Evolutionary conservation across 1,140 invertebrate genomes (phyloP), one percentile per base, ranked within the genome.

Genomic region (Acyrthosiphon pisum): DNA sequence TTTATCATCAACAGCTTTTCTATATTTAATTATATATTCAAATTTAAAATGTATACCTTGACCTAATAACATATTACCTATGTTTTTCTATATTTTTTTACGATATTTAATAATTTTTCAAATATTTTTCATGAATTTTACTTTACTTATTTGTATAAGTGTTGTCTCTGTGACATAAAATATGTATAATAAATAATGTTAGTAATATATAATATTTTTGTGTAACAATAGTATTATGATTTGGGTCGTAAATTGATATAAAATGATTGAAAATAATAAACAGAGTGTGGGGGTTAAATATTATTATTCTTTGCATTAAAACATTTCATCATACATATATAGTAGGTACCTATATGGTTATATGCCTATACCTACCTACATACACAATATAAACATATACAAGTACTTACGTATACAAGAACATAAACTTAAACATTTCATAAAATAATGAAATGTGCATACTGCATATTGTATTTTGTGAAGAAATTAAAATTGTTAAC

Each of bases 11-110:
- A 76, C 18, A 30, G 60, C 18, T 76, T n/a, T 68, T 68, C 30
- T 68, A 68, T n/a, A 68, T 76, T 76, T 76, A 76, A 68, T 68
- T 30, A 87, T 46, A 9, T 68, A 44, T 87, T 87, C 26, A 87
- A 88, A 88, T 48, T n/a, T 44, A 48, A 46, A 87, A 46, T 87
- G 14, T 46, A 87, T 30, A 88, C 86, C 86, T 88, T 88, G 86
- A 88, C 86, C 86, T 8, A 41, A 88, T 88, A 48, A 35, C 18
- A 26, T 48, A 88, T 35, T 48, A 20, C 18, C 18, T 83, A 44
- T 56, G 23, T 26, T 35, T 41, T 37, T 22, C 0, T 44, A 9
- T 9, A 84, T 84, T 84, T 83, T 3, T 44, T 44, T 84, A 84
- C 83, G 83, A 11, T 84, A 81, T 81, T 81, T 68, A n/a, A 68